These are phyloP conservation scores for Alsophila aescularia DNA, from an alignment of 2,888 invertebrate species.

Conservation along the genomic window DNA sequence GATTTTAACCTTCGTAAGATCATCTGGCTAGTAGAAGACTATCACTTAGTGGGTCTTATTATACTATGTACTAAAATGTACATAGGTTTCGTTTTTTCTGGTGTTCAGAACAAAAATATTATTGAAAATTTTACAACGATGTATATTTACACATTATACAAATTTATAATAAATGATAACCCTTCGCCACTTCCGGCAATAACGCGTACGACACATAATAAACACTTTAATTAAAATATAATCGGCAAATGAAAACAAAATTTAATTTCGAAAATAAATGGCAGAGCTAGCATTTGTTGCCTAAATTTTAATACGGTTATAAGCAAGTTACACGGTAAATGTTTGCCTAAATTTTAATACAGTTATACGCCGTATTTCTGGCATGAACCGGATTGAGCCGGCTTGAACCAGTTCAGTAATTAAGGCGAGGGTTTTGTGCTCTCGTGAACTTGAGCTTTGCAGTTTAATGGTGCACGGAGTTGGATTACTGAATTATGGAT, in stretches of 20 bases:
- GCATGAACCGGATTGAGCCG: conserved; percentile 13
- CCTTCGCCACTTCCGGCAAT: background rate
- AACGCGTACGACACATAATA: conserved; percentile 1
- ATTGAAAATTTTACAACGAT: no score
- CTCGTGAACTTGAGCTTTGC: conserved; percentile 22
- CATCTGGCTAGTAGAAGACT: no score
- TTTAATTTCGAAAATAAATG: conserved; percentile 34
- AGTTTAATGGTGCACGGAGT: conserved; percentile 32
- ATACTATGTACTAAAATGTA: no score
- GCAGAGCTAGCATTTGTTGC: conserved; percentile 28
- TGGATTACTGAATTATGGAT: conserved; percentile 27
- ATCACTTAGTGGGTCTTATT: no score
- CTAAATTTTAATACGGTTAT: conserved; percentile 36
- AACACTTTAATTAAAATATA: conserved; percentile 22
- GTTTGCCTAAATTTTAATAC: conserved; percentile 19
- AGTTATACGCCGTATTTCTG: conserved; percentile 16
- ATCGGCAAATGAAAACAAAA: conserved; percentile 22
- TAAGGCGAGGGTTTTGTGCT: conserved; percentile 12
- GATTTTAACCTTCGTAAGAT: background rate
- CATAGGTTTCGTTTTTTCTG: no score
- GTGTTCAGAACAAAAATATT: no score
- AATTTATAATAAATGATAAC: no score
- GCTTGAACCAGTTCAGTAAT: conserved; percentile 15
- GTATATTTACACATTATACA: no score
- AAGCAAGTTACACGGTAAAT: conserved; percentile 23